phyloP scores from a whole-genome alignment of 1,140 invertebrate genomes.

The Euwallacea similis region DNA sequence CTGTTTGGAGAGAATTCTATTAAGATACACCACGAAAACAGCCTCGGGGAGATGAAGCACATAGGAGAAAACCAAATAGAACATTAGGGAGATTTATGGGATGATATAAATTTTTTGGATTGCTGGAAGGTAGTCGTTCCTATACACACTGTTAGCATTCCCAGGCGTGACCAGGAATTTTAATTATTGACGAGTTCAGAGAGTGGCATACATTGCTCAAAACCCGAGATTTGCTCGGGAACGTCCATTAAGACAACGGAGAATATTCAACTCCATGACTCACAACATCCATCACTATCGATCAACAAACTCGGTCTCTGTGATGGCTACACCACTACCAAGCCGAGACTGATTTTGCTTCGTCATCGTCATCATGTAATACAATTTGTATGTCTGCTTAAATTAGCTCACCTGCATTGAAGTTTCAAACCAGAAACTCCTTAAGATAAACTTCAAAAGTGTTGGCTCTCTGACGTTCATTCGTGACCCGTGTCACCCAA shows the following conservation, averaged over 20 bases:
- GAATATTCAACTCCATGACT: too few relatives aligned
- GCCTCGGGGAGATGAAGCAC: conserved; percentile 15
- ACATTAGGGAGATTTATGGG: conserved; percentile 18
- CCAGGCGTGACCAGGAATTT: too few relatives aligned
- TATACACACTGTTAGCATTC: too few relatives aligned
- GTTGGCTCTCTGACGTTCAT: too few relatives aligned
- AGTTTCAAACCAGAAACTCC: too few relatives aligned
- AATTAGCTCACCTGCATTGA: too few relatives aligned
- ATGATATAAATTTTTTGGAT: conserved; percentile 1
- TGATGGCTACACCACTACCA: conserved; percentile 15
- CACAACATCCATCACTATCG: conserved; percentile 13
- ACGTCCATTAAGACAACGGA: too few relatives aligned
- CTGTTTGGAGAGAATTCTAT: conserved; percentile 29
- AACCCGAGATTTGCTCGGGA: too few relatives aligned
- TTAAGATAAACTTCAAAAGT: too few relatives aligned
- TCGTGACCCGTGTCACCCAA: too few relatives aligned
- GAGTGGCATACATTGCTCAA: too few relatives aligned
- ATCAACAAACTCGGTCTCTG: conserved; percentile 27
- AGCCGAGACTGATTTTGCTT: conserved; percentile 6
- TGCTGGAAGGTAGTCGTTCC: not conserved
- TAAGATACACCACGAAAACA: conserved; percentile 23
- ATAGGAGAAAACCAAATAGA: conserved; percentile 28
- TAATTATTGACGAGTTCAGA: too few relatives aligned
- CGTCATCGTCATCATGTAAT: conserved; percentile 20
- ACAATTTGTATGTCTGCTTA: not conserved